Conservation (phyloP, 2,888 invertebrate species). For the Eucera pruinosa region DNA sequence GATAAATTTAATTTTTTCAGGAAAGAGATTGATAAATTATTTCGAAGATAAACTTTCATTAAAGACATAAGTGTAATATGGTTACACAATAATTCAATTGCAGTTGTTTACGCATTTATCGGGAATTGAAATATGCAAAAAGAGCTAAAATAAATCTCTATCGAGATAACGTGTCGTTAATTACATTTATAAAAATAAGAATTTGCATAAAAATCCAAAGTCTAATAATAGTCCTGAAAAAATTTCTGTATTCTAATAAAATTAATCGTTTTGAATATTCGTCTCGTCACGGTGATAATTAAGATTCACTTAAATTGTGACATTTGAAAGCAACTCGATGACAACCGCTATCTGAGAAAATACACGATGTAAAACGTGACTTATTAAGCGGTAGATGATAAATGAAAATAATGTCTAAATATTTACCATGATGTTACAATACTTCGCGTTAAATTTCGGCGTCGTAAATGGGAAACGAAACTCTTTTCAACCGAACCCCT, state of each 20-base stretch:
- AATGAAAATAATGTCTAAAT: slow-evolving; percentile 29
- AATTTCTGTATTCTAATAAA: too few relatives aligned
- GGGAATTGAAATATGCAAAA: too few relatives aligned
- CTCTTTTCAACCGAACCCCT: slow-evolving; percentile 10
- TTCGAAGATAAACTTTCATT: too few relatives aligned
- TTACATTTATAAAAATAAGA: too few relatives aligned
- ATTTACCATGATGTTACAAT: slow-evolving; percentile 14
- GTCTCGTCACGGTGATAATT: neutral
- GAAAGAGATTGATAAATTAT: neutral
- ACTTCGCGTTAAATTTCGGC: neutral
- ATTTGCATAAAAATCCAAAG: too few relatives aligned
- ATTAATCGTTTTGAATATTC: neutral
- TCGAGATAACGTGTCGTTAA: too few relatives aligned
- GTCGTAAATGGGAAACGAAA: neutral
- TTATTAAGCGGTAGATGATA: slow-evolving; percentile 23
- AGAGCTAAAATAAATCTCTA: too few relatives aligned
- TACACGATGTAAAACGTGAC: slow-evolving; percentile 8
- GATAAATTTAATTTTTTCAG: neutral
- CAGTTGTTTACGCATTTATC: too few relatives aligned
- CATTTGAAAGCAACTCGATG: slow-evolving; percentile 11
- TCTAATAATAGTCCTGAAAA: too few relatives aligned
- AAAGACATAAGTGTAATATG: too few relatives aligned
- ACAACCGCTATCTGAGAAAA: slow-evolving; percentile 33
- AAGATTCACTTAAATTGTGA: neutral
- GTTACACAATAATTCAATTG: too few relatives aligned